phyloP scores from a whole-genome alignment of 2,888 invertebrate genomes.

The Thysanoteuthis rhombus region DNA sequence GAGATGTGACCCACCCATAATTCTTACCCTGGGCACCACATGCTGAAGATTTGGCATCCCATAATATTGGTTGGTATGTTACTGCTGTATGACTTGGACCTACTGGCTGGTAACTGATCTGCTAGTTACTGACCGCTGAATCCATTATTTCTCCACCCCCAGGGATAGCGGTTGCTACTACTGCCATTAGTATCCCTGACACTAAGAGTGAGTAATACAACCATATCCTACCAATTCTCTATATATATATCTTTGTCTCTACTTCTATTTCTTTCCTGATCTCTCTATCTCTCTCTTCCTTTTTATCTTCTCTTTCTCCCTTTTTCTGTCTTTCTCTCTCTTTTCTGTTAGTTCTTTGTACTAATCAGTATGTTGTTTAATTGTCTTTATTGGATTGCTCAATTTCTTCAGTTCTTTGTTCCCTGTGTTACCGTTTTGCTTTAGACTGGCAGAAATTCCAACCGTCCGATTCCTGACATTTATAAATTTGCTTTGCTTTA shows the following conservation, averaged over 20 bases:
- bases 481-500: constrained; percentile 12
- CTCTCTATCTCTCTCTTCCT: constrained; percentile 30
- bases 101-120: constrained; percentile 16
- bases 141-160: constrained; percentile 31
- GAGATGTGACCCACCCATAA: not conserved
- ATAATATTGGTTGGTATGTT: constrained; percentile 25
- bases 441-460: constrained; percentile 47
- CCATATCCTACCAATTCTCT: constrained; percentile 21
- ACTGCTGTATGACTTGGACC: constrained; percentile 25
- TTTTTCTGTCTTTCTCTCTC: constrained; percentile 30
- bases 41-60: constrained; percentile 28
- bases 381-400: constrained; percentile 25
- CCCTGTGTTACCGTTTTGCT: constrained; percentile 42
- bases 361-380: constrained; percentile 15
- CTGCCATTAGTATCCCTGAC: constrained; percentile 30
- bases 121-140: constrained; percentile 24
- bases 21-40: not conserved
- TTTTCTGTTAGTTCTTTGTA: not conserved
- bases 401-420: constrained; percentile 21
- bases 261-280: not conserved
- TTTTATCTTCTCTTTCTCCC: not conserved
- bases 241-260: not conserved
- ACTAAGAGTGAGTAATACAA: constrained; percentile 32
- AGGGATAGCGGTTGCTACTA: constrained; percentile 27
- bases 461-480: not conserved